Evolutionary conservation across 2,888 invertebrate species (phyloP).

Genomic region (Heteropelma amictum): DNA sequence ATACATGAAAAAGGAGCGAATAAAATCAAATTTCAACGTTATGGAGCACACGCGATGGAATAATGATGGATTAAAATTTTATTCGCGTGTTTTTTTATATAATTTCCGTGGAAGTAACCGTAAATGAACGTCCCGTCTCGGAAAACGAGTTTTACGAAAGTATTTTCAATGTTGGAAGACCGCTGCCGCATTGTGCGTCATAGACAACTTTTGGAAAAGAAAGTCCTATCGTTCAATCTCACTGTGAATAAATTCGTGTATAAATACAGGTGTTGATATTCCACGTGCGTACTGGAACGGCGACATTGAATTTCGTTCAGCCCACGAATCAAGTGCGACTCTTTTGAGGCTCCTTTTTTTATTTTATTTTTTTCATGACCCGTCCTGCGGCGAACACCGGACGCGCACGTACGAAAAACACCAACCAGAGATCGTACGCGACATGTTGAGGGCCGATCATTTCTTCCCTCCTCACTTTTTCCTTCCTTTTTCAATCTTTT

Average conservation of each 20-base stretch:
- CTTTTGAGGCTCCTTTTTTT: slow-evolving; percentile 20
- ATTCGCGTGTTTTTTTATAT: too few relatives aligned
- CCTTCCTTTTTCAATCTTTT: slow-evolving; percentile 11
- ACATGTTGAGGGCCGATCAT: slow-evolving; percentile 27
- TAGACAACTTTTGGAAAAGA: background rate
- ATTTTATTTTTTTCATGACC: slow-evolving; percentile 10
- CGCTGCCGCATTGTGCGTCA: too few relatives aligned
- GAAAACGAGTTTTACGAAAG: too few relatives aligned
- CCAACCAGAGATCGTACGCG: slow-evolving; percentile 24
- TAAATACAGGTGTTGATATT: slow-evolving; percentile 46
- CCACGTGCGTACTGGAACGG: slow-evolving; percentile 48
- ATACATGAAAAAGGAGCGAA: too few relatives aligned
- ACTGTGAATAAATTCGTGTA: background rate
- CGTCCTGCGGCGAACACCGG: slow-evolving; percentile 32
- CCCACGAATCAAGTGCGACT: slow-evolving; percentile 50
- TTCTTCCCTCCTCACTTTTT: slow-evolving; percentile 44
- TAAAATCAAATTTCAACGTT: too few relatives aligned
- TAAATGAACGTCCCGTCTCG: too few relatives aligned
- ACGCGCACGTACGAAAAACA: slow-evolving; percentile 53
- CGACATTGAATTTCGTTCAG: slow-evolving; percentile 60
- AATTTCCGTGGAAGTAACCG: too few relatives aligned
- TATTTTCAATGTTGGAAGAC: too few relatives aligned
- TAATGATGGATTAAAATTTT: too few relatives aligned
- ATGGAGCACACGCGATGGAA: too few relatives aligned
- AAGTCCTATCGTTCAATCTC: background rate